These are phyloP conservation scores for Diorhabda elongata DNA, from an alignment of 1,140 invertebrate genomes.

Conservation along the genomic window DNA sequence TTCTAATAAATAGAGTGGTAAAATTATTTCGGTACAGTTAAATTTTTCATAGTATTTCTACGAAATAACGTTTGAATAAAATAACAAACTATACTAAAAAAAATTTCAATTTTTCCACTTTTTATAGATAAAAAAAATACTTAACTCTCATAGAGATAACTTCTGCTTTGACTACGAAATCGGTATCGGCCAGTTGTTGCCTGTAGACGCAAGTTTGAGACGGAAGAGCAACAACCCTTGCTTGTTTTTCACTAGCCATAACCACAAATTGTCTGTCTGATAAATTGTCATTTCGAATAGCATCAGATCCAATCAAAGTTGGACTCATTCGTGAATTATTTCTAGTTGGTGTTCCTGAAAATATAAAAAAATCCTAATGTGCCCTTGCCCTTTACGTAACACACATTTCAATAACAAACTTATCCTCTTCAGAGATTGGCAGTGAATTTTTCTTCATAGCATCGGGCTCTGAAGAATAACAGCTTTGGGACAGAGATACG, in stretches of 20 bases:
- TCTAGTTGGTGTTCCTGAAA: conserved; percentile 60
- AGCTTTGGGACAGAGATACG: too few species aligned
- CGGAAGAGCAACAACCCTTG: conserved; percentile 87
- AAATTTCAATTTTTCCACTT: too few species aligned
- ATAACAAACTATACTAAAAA: too few species aligned
- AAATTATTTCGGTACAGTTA: too few species aligned
- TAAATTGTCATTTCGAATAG: conserved; percentile 52
- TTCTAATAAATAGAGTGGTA: too few species aligned
- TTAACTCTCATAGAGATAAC: conserved; percentile 88
- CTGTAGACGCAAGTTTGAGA: conserved; percentile 89
- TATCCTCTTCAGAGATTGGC: too few species aligned
- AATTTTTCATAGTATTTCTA: too few species aligned
- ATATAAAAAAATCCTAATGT: conserved; percentile 5
- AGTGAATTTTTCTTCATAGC: too few species aligned
- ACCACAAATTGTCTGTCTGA: conserved; percentile 89
- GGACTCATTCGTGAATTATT: conserved; percentile 68
- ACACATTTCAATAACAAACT: too few species aligned
- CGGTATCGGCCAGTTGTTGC: conserved; percentile 78
- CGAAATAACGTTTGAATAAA: too few species aligned
- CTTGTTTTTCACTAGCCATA: conserved; percentile 91
- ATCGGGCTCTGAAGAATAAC: too few species aligned
- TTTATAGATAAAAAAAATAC: neutral
- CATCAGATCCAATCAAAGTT: conserved; percentile 53
- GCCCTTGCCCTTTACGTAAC: too few species aligned
- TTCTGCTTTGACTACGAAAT: conserved; percentile 92